Conservation (phyloP, 2,797 vertebrate genomes). For the Dicrostonyx torquatus region DNA sequence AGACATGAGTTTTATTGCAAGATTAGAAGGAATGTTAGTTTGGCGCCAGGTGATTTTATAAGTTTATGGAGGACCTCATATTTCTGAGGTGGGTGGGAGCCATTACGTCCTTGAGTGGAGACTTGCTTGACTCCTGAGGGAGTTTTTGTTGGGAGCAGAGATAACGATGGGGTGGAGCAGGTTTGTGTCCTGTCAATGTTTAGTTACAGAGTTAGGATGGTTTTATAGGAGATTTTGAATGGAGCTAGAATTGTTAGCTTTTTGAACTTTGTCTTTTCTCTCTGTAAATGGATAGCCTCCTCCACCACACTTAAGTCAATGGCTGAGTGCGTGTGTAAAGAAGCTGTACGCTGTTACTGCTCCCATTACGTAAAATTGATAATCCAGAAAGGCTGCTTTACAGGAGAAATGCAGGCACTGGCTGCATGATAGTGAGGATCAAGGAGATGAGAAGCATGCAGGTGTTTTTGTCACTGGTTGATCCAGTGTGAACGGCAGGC, state of each 20-base stretch:
- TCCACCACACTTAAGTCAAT: background rate
- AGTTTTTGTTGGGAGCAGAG: conserved; percentile 9
- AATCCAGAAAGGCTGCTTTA: background rate
- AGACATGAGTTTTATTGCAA: background rate
- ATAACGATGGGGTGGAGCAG: background rate
- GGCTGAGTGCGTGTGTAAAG: background rate
- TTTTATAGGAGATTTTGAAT: conserved; percentile 23
- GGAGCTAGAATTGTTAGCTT: conserved; percentile 36
- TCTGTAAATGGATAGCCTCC: background rate
- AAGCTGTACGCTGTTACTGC: background rate
- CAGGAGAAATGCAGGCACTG: background rate
- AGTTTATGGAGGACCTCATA: background rate
- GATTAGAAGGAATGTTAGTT: conserved; percentile 20
- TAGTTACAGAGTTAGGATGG: background rate
- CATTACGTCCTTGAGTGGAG: background rate
- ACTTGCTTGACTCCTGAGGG: background rate
- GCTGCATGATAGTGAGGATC: background rate
- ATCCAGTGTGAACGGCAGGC: background rate
- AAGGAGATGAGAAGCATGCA: background rate
- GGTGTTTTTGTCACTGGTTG: background rate
- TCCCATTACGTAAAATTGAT: background rate
- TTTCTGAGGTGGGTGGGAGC: conserved; percentile 8
- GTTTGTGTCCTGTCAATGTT: background rate
- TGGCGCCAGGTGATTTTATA: background rate
- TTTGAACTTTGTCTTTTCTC: background rate